Evolutionary conservation across 2,113 vertebrate genomes (phyloP).

Genomic region (Lophochroa leadbeateri): DNA sequence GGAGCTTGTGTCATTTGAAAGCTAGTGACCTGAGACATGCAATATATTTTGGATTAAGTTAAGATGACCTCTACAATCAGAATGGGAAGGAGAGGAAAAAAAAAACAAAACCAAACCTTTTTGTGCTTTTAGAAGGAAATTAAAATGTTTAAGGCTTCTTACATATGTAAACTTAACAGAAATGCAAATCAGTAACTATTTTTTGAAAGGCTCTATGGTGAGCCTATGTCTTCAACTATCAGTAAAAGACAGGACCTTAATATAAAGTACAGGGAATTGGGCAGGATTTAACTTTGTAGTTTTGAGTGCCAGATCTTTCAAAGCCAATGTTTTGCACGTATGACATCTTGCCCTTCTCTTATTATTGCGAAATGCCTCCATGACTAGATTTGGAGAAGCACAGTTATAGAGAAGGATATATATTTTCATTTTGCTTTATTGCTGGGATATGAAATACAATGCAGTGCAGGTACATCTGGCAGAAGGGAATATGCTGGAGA

Average conservation of each 20-base stretch:
- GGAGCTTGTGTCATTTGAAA: background rate
- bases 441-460: background rate
- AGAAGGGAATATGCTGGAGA: background rate
- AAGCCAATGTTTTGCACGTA: background rate
- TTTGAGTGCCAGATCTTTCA: background rate
- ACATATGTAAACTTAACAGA: background rate
- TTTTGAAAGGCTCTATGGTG: background rate
- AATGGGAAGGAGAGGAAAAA: background rate
- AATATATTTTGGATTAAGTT: conserved; percentile 38
- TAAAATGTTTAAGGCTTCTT: conserved; percentile 18
- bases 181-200: background rate
- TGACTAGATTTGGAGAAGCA: background rate
- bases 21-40: background rate
- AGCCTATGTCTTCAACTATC: background rate
- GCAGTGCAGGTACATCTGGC: background rate
- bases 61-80: conserved; percentile 22
- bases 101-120: background rate
- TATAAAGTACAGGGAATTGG: background rate
- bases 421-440: background rate
- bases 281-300: background rate
- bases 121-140: conserved; percentile 22
- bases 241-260: background rate
- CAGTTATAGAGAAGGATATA: background rate
- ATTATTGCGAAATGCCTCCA: background rate
- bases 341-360: background rate